These are phyloP conservation scores for Sinocyclocheilus anshuiensis DNA, from an alignment of 2,113 vertebrate species.

Conservation along the genomic window DNA sequence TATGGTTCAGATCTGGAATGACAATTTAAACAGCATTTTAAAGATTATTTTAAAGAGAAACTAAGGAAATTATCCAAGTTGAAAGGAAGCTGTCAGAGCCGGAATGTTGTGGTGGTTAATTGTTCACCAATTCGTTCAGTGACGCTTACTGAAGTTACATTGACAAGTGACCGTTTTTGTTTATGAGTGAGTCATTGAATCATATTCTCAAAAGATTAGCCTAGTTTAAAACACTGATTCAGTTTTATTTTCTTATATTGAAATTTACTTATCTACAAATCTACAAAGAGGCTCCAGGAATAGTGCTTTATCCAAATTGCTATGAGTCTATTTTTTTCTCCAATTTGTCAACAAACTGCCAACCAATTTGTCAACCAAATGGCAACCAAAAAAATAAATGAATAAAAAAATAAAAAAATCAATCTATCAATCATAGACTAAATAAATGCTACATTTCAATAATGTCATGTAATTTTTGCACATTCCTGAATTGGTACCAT, in stretches of 20 bases:
- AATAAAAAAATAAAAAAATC: no score
- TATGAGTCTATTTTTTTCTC: neutral
- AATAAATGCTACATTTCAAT: neutral
- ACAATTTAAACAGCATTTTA: conserved; percentile 2
- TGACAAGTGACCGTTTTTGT: neutral
- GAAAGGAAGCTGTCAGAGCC: neutral
- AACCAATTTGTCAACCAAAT: no score
- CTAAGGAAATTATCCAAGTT: neutral
- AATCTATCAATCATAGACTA: no score
- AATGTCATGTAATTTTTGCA: neutral
- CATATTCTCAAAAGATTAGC: neutral
- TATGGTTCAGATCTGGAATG: neutral
- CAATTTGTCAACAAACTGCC: neutral
- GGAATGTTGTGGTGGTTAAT: neutral
- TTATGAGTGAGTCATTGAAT: neutral
- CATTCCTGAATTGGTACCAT: neutral
- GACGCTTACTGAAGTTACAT: neutral
- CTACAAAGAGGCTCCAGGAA: neutral
- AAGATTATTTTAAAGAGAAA: conserved; percentile 13
- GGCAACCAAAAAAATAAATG: no score
- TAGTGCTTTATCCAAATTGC: neutral
- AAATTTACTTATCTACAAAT: neutral
- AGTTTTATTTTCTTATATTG: neutral
- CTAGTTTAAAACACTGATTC: neutral
- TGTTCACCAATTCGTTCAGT: neutral